Evolutionary conservation across 2,888 invertebrate genomes (phyloP).

Genomic region (Catotricha subobsoleta): DNA sequence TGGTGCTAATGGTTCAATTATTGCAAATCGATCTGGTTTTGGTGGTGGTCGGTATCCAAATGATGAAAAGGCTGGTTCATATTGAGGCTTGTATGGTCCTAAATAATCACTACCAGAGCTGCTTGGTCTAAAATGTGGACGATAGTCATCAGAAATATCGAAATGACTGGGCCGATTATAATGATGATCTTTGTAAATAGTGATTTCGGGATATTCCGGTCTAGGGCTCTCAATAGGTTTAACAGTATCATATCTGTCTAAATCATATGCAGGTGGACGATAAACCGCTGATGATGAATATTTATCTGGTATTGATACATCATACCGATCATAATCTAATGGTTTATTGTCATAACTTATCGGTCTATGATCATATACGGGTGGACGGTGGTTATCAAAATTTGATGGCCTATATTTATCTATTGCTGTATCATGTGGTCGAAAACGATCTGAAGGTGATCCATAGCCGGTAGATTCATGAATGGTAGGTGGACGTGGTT

Average conservation of each 20-base stretch:
- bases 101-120: not conserved
- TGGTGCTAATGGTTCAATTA: too few relatives aligned
- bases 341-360: conserved; percentile 18
- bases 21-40: conserved; percentile 8
- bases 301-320: conserved; percentile 21
- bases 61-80: not conserved
- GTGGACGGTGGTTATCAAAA: conserved; percentile 15
- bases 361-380: conserved; percentile 13
- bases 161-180: conserved; percentile 15
- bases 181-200: conserved; percentile 22
- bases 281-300: conserved; percentile 5
- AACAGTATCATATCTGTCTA: conserved; percentile 24
- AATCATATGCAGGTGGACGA: conserved; percentile 10
- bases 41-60: conserved; percentile 3
- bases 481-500: conserved; percentile 14
- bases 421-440: conserved; percentile 11
- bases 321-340: conserved; percentile 21
- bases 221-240: not conserved
- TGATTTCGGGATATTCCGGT: conserved; percentile 15
- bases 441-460: conserved; percentile 16
- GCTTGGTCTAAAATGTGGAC: conserved; percentile 14
- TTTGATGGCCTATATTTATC: conserved; percentile 16
- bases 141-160: conserved; percentile 12
- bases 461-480: conserved; percentile 13
- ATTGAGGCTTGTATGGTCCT: not conserved